A percentile compares a stretch with the other conserved stretches of the same genome.
phyloP scores from a whole-genome alignment of 2,797 vertebrate genomes.

The Brachyalestes nurse region DNA sequence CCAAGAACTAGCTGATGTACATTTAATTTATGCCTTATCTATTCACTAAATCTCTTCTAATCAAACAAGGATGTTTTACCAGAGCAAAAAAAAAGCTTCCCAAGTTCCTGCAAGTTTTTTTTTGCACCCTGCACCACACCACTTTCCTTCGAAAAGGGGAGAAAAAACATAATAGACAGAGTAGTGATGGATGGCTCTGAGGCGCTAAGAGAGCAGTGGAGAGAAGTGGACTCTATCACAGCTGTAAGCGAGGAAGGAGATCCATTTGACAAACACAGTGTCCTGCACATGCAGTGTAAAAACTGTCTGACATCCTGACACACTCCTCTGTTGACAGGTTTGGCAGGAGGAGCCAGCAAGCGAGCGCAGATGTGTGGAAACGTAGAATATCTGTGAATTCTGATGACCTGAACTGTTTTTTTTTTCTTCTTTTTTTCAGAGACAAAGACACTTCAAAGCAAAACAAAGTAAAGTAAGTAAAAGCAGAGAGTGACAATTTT shows the following conservation, averaged over 20 bases:
- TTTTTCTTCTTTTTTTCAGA: conserved; percentile 27
- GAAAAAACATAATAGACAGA: conserved; percentile 42
- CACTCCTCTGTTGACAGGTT: conserved; percentile 69
- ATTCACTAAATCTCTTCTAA: not conserved
- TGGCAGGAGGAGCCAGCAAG: conserved; percentile 58
- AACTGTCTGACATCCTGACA: conserved; percentile 67
- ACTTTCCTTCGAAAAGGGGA: conserved; percentile 5
- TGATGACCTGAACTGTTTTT: conserved; percentile 51
- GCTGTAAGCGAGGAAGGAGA: conserved; percentile 61
- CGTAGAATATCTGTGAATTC: conserved; percentile 57
- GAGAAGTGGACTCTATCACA: conserved; percentile 59
- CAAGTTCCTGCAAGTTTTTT: conserved; percentile 20
- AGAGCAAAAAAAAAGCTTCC: conserved; percentile 7
- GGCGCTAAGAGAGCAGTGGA: conserved; percentile 56
- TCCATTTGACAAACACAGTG: conserved; percentile 70
- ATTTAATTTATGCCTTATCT: not conserved
- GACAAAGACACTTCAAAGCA: conserved; percentile 58
- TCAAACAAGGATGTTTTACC: not conserved
- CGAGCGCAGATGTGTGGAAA: conserved; percentile 51
- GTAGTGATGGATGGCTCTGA: conserved; percentile 61
- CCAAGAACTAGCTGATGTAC: not conserved
- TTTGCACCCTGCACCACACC: conserved; percentile 34
- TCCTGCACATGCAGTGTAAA: conserved; percentile 66
- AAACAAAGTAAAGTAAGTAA: not conserved
- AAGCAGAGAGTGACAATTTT: conserved; percentile 24